Percentiles rank a stretch among this genome's conserved stretches.
These are phyloP conservation scores for Meandrina meandrites DNA, from an alignment of 92 coral and sea anemone genomes.

Conservation along the genomic window DNA sequence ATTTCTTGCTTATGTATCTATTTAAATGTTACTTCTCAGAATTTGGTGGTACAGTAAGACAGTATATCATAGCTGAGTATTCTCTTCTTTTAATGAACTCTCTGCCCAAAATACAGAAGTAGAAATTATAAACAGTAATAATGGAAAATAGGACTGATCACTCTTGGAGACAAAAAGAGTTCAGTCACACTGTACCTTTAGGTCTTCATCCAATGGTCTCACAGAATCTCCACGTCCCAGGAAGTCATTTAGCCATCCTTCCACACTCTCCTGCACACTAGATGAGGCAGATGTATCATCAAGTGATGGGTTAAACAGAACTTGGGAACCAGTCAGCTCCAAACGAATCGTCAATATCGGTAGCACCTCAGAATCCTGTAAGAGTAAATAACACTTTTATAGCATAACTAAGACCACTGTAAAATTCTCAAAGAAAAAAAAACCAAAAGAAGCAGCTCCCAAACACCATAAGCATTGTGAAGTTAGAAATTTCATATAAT, in stretches of 20 bases:
- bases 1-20: background rate
- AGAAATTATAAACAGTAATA: background rate
- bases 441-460: background rate
- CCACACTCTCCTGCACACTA: conserved; percentile 90
- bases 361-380: conserved; percentile 61
- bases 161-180: background rate
- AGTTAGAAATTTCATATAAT: background rate
- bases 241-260: conserved; percentile 85
- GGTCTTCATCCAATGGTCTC: conserved; percentile 77
- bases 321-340: conserved; percentile 94
- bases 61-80: background rate
- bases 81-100: background rate
- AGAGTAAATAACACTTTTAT: background rate
- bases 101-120: background rate
- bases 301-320: conserved; percentile 90
- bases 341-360: conserved; percentile 90
- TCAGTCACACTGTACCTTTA: conserved; percentile 60
- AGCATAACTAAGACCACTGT: background rate
- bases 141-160: background rate
- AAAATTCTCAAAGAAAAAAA: background rate
- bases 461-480: background rate
- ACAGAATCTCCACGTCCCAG: conserved; percentile 85
- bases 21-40: background rate
- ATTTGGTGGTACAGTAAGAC: background rate
- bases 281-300: conserved; percentile 82